phyloP scores from a whole-genome alignment of 2,113 vertebrate genomes.

The Bubalus kerabau region DNA sequence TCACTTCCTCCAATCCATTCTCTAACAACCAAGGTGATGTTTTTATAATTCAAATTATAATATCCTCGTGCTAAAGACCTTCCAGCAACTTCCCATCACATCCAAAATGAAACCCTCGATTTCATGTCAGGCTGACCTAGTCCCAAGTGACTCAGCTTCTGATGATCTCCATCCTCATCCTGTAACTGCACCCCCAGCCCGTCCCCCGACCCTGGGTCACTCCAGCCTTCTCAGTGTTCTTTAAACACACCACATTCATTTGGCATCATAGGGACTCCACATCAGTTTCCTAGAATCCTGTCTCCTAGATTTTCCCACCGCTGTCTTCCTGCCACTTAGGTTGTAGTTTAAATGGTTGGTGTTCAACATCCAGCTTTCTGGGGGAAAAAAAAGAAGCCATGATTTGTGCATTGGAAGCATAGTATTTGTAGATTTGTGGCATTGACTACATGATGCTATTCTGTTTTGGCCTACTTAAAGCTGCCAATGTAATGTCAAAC shows the following conservation, averaged over 20 bases:
- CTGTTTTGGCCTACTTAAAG: neutral
- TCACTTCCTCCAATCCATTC: neutral
- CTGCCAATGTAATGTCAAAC: neutral
- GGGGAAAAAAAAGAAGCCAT: neutral
- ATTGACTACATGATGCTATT: neutral
- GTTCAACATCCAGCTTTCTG: neutral
- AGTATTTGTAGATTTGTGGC: neutral
- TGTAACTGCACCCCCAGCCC: rapidly evolving
- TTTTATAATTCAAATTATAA: neutral
- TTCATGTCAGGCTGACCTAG: neutral
- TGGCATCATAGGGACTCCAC: neutral
- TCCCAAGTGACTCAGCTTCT: neutral
- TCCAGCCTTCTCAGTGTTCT: neutral
- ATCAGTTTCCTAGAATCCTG: neutral
- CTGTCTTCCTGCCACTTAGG: neutral
- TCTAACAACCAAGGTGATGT: neutral
- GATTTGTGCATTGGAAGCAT: neutral
- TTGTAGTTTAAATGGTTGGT: neutral
- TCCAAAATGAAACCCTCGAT: neutral
- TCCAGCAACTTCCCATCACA: neutral
- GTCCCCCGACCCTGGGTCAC: rapidly evolving
- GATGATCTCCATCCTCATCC: neutral
- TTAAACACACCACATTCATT: neutral
- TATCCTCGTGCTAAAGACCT: neutral
- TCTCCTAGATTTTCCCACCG: neutral